A percentile compares a stretch with the other conserved stretches of the same genome.
phyloP scores from a whole-genome alignment of 2,113 vertebrate species.

The Chloroceryle aenea region DNA sequence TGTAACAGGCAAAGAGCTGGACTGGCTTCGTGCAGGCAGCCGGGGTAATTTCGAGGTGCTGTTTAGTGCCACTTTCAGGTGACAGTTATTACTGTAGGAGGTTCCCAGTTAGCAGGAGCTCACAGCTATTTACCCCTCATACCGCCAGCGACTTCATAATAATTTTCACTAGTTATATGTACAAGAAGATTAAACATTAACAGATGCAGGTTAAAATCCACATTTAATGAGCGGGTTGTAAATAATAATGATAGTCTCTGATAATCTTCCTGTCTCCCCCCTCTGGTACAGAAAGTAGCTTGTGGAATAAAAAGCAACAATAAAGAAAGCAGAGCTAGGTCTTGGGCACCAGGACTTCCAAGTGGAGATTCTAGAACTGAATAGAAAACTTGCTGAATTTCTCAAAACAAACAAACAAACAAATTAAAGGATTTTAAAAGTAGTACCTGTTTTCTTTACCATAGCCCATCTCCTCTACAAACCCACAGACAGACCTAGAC shows the following conservation, averaged over 20 bases:
- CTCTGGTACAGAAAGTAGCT: background rate
- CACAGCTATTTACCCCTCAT: background rate
- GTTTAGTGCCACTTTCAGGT: background rate
- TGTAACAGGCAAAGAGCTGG: background rate
- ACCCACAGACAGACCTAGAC: background rate
- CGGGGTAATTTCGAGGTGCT: background rate
- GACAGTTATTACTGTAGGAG: background rate
- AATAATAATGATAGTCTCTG: background rate
- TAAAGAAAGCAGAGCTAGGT: background rate
- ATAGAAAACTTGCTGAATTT: background rate
- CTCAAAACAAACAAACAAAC: background rate
- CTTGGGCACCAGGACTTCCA: background rate
- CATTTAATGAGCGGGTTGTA: conserved; percentile 1
- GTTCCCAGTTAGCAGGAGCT: background rate
- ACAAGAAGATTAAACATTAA: conserved; percentile 36
- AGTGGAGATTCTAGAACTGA: background rate
- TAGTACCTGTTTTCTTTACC: background rate
- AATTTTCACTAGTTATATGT: background rate
- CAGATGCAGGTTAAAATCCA: conserved; percentile 34
- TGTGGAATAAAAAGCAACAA: background rate
- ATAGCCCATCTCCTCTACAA: background rate
- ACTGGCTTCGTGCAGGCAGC: background rate
- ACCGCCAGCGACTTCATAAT: background rate
- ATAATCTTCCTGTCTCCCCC: background rate
- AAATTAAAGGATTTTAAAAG: background rate